These are phyloP conservation scores for Setophaga petechia DNA, from an alignment of 2,113 vertebrate genomes.

Conservation along the genomic window DNA sequence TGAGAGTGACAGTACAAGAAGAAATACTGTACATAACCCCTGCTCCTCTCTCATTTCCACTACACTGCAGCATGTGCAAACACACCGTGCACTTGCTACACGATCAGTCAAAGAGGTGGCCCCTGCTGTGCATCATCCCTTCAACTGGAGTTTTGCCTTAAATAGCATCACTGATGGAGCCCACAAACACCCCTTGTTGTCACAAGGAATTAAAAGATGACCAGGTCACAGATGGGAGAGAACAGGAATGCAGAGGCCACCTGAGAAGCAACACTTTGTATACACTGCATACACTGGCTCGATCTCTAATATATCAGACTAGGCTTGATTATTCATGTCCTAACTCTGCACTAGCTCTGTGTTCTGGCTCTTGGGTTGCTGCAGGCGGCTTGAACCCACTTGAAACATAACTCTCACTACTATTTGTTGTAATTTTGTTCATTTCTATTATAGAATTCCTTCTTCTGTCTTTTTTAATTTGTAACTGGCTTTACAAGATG, in stretches of 20 bases:
- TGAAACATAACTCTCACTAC: slow-evolving; percentile 72
- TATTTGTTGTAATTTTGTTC: slow-evolving; percentile 74
- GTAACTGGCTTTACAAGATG: slow-evolving; percentile 88
- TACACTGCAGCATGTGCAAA: neutral
- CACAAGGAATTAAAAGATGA: neutral
- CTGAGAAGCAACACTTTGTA: neutral
- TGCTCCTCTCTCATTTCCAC: neutral
- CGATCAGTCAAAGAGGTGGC: neutral
- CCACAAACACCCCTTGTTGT: neutral
- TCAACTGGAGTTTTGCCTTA: slow-evolving; percentile 57
- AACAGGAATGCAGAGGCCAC: neutral
- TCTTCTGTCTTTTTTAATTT: slow-evolving; percentile 80
- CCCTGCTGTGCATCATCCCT: neutral
- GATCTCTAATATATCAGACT: neutral
- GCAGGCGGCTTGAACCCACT: slow-evolving; percentile 84
- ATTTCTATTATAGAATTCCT: slow-evolving; percentile 76
- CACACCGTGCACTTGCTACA: neutral
- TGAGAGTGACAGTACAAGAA: neutral
- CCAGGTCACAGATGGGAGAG: neutral
- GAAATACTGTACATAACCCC: neutral
- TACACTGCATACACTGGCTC: neutral
- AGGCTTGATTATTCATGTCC: slow-evolving; percentile 41
- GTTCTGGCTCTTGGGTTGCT: slow-evolving; percentile 79
- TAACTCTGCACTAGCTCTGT: slow-evolving; percentile 67
- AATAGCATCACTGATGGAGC: neutral